Evolutionary conservation across 2,113 vertebrate species (phyloP), one percentile per base, ranked within the genome.

Genomic region (Sinocyclocheilus maitianheensis): DNA sequence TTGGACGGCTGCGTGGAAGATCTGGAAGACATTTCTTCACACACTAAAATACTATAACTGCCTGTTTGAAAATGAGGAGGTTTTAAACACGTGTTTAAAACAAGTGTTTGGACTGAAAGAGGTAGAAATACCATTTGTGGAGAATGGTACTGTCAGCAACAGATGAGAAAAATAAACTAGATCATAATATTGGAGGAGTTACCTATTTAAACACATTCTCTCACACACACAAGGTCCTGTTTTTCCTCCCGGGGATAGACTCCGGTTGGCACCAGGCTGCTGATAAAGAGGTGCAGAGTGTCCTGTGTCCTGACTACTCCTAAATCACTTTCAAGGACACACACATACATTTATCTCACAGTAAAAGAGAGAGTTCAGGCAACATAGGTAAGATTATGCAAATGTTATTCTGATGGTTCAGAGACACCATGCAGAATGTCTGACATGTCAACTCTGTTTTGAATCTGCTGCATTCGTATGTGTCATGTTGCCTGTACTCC

Each of bases 221-320:
- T 60, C 69, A 77, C 83, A 77, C 55, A 37, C 24, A n/a, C 46
- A 62, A 9, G 20, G 16, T 55, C 48, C 18, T 67, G 16, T 26
- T 82, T 81, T 48, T 71, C 81, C 83, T 69, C 81, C 22, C 67
- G 22, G 30, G 30, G 30, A 30, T 30, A 30, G 84, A 85, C 83
- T 90, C 94, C 90, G 60, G 88, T 90, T 90, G 92, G 94, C 93
- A 94, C 93, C 92, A 92, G 88, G 88, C 89, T 87, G 89, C 90
- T 89, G 94, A 94, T 94, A 94, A 93, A 79, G 84, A 94, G 91
- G 90, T 91, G 91, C 83, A 86, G 87, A 87, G 85, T 88, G 91
- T 69, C 92, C 92, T 93, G 93, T 24, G 46, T 90, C 89, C 69
- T 67, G 86, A 93, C 93, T 85, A 76, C 79, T 89, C 79, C 83